A percentile compares a stretch with the other conserved stretches of the same genome.
Conservation (phyloP, 2,888 invertebrate species). For the Carpatolechia fugitivella region DNA sequence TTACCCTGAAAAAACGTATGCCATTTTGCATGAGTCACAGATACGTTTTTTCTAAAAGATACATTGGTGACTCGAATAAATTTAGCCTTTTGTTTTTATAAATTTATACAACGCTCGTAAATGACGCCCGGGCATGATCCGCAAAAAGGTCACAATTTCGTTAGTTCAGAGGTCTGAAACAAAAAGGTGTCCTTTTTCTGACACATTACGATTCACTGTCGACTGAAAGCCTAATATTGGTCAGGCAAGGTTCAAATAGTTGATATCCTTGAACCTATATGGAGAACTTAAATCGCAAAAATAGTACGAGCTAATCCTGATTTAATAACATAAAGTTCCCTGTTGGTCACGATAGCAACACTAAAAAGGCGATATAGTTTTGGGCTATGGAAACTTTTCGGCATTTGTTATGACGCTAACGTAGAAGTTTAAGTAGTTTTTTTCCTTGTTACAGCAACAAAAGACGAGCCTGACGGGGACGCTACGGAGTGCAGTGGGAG, state of each 20-base stretch:
- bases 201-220: background rate
- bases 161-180: background rate
- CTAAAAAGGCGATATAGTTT: background rate
- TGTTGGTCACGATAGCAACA: background rate
- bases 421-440: slow-evolving; percentile 10
- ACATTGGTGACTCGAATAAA: too few species aligned
- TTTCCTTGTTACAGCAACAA: slow-evolving; percentile 86
- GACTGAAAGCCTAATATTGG: background rate
- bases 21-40: background rate
- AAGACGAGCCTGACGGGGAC: slow-evolving; percentile 90
- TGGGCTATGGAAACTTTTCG: background rate
- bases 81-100: background rate
- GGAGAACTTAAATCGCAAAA: background rate
- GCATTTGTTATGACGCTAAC: slow-evolving; percentile 1
- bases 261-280: background rate
- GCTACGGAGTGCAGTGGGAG: slow-evolving; percentile 69
- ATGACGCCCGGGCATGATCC: background rate
- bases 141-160: background rate
- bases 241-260: background rate
- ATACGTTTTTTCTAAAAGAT: too few species aligned
- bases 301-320: background rate
- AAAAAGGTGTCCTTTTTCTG: background rate
- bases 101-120: background rate
- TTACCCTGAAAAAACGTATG: too few species aligned
- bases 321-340: background rate